Evolutionary conservation across 2,888 invertebrate species (phyloP).

Genomic region (Dryadula phaetusa): DNA sequence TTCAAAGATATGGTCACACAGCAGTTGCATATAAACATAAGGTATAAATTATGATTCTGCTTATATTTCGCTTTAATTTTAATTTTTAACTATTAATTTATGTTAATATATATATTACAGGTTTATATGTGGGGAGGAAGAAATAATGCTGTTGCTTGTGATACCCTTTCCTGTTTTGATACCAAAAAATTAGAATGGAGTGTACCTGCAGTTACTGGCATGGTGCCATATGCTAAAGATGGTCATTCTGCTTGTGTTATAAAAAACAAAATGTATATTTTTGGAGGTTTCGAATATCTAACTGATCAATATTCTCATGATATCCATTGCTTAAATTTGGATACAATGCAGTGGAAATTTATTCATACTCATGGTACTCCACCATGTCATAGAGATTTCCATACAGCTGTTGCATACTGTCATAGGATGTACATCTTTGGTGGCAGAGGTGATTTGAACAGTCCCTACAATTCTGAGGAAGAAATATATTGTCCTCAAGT

Average conservation of each 20-base stretch:
- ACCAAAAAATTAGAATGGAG: conserved; percentile 88
- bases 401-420: conserved; percentile 91
- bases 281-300: conserved; percentile 95
- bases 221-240: conserved; percentile 92
- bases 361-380: conserved; percentile 85
- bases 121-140: conserved; percentile 97
- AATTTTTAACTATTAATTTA: background rate
- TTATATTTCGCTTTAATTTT: background rate
- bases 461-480: conserved; percentile 79
- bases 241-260: conserved; percentile 96
- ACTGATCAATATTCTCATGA: conserved; percentile 92
- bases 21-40: conserved; percentile 91
- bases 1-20: conserved; percentile 96
- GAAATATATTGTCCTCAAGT: conserved; percentile 92
- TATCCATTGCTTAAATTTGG: conserved; percentile 89
- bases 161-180: conserved; percentile 92
- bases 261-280: conserved; percentile 92
- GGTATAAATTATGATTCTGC: conserved; percentile 56
- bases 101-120: conserved; percentile 52
- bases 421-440: conserved; percentile 95
- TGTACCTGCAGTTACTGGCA: conserved; percentile 86
- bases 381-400: conserved; percentile 93
- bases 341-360: conserved; percentile 89
- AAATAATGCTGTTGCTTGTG: conserved; percentile 92
- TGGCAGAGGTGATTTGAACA: conserved; percentile 90